Evolutionary conservation across 92 coral and sea anemone genomes (phyloP).

Genomic region (Heteractis magnifica): DNA sequence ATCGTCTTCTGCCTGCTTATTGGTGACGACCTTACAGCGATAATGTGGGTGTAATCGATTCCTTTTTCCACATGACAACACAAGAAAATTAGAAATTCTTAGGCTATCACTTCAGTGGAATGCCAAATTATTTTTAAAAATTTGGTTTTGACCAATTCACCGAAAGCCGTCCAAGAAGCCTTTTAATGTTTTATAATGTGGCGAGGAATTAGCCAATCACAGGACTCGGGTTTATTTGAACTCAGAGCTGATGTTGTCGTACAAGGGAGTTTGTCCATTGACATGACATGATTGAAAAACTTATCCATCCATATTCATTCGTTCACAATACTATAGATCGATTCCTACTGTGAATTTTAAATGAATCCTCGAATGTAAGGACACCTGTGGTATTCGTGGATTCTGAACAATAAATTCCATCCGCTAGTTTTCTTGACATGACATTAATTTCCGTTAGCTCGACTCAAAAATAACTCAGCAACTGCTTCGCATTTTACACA

Average conservation of each 20-base stretch:
- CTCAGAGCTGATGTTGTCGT: background rate
- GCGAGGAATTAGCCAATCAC: constrained; percentile 45
- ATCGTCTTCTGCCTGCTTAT: background rate
- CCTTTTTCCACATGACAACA: background rate
- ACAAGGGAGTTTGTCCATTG: background rate
- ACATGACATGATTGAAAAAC: constrained; percentile 20
- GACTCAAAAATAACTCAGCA: no score
- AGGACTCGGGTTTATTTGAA: constrained; percentile 6
- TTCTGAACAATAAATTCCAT: background rate
- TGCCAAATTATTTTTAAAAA: constrained; percentile 12
- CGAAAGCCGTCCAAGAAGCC: constrained; percentile 23
- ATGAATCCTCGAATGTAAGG: background rate
- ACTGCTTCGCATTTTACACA: no score
- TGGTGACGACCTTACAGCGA: background rate
- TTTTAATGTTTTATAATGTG: constrained; percentile 66
- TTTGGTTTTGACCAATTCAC: constrained; percentile 14
- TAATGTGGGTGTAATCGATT: background rate
- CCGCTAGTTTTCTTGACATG: no score
- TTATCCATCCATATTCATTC: background rate
- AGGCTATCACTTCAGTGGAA: constrained; percentile 12
- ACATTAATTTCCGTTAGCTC: no score
- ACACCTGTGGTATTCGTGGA: constrained; percentile 11
- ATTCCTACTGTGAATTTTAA: background rate
- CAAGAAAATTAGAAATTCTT: background rate
- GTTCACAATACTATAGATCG: background rate